Base-by-base conservation (phyloP, 2,113 vertebrate species). In the Onychostruthus taczanowskii region DNA sequence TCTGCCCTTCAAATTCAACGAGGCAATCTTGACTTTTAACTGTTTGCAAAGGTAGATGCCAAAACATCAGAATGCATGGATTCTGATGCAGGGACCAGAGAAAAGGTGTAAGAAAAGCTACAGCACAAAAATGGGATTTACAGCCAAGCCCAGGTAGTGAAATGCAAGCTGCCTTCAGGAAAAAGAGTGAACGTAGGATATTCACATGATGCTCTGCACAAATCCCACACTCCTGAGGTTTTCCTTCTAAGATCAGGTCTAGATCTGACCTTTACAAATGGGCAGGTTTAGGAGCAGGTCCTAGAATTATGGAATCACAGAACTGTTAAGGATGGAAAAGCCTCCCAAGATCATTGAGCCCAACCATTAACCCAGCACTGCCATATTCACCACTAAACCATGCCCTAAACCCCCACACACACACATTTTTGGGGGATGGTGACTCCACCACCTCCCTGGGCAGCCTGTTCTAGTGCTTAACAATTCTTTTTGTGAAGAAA, bases 381-480 rank as follows among this genome's bases (percentile, higher is more conserved):
- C 37, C 46, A 39, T 6, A 24, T 14, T 46, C 46, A 46, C 24
- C 39, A 15, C 13, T 30, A 26, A 75, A 11, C 39, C 28, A 13
- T 11, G 27, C 13, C 52, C 59, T 56, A 23, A 33, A 20, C 16
- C 21, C 27, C 44, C 52, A 28, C 37, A 52, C 8, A 33, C 69
- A 46, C 33, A 6, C 0, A 0, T 9, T 41, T 80, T 47, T 33
- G 56, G 9, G 28, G 15, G 28, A 26, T 61, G 39, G 20, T 12
- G 9, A 22, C 18, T n/a, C 39, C n/a, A 75, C 13, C 28, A 17
- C 69, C n/a, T 33, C 10, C 53, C 62, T 39, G 39, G 33, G 23
- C 9, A 6, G 39, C 20, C 39, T 17, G 13, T 74, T 31, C 19
- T 37, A 59, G 19, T 14, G 37, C 46, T 53, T 24, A 11, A 23